Evolutionary conservation across 2,797 vertebrate species (phyloP).

Genomic region (Valencia hispanica): DNA sequence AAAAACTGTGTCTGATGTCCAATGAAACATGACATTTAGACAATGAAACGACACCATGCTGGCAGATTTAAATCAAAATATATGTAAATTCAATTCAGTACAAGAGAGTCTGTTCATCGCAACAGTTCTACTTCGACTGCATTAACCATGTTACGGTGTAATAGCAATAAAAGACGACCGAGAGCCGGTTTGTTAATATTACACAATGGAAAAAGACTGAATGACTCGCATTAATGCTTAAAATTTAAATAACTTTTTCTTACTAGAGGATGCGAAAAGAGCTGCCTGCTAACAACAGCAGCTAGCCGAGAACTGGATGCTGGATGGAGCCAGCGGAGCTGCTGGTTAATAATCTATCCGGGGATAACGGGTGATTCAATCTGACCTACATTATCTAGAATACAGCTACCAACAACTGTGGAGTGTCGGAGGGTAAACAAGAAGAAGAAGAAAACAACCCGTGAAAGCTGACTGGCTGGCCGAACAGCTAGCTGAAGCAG

Average conservation of each 20-base stretch:
- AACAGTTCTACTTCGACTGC: neutral
- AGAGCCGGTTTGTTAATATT: neutral
- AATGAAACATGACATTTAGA: neutral
- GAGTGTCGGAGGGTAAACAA: constrained; percentile 7
- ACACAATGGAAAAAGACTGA: neutral
- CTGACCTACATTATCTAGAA: neutral
- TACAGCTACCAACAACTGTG: constrained; percentile 5
- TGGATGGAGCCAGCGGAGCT: constrained; percentile 18
- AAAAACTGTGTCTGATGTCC: neutral
- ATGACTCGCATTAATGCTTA: neutral
- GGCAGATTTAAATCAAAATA: neutral
- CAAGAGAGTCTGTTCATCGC: too few species aligned
- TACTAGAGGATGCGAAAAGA: constrained; percentile 25
- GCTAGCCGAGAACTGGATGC: constrained; percentile 48
- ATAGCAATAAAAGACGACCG: neutral
- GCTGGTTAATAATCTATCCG: constrained; percentile 14
- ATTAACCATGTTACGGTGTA: neutral
- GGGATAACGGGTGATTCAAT: neutral
- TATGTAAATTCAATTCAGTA: neutral
- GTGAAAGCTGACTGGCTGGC: constrained; percentile 54
- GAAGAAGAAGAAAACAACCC: constrained; percentile 3
- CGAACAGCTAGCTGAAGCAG: constrained; percentile 40
- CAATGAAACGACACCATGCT: neutral
- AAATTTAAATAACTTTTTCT: neutral
- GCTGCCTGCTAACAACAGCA: constrained; percentile 43